phyloP scores from a whole-genome alignment of 2,888 invertebrate species.

The Candidula unifasciata region DNA sequence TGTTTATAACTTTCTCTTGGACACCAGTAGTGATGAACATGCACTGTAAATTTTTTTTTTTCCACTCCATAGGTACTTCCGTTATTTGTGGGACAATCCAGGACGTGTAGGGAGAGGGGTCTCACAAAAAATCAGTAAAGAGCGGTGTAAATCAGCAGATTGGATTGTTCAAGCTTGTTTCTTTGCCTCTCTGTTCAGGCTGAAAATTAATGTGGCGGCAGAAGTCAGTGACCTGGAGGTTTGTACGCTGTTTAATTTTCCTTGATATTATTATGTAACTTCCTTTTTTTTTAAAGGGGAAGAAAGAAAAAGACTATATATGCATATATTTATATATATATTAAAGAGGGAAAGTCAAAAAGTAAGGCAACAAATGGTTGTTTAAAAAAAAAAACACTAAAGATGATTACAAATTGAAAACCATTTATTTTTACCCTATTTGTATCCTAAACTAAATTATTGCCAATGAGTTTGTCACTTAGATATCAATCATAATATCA shows the following conservation, averaged over 20 bases:
- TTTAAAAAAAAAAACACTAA: too few species aligned
- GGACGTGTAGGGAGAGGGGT: constrained; percentile 47
- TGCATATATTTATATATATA: too few species aligned
- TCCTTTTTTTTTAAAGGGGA: too few species aligned
- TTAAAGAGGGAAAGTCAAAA: too few species aligned
- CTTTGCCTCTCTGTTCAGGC: constrained; percentile 48
- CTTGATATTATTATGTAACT: neutral
- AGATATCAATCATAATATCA: too few species aligned
- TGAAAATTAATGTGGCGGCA: constrained; percentile 32
- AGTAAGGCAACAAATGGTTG: too few species aligned
- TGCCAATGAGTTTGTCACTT: too few species aligned
- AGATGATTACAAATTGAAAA: too few species aligned
- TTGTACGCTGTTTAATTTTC: neutral
- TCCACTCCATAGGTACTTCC: constrained; percentile 43
- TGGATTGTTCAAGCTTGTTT: constrained; percentile 54
- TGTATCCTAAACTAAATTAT: too few species aligned
- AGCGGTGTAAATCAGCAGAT: constrained; percentile 52
- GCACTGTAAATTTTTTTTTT: neutral
- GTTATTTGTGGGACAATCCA: constrained; percentile 51
- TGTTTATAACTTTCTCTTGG: neutral
- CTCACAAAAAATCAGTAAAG: constrained; percentile 50
- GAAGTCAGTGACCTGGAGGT: constrained; percentile 32
- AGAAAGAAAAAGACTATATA: too few species aligned
- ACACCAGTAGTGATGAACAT: neutral
- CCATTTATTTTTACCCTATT: too few species aligned